These are phyloP conservation scores for Eupithecia inturbata DNA, from an alignment of 2,888 invertebrate genomes.

Conservation along the genomic window DNA sequence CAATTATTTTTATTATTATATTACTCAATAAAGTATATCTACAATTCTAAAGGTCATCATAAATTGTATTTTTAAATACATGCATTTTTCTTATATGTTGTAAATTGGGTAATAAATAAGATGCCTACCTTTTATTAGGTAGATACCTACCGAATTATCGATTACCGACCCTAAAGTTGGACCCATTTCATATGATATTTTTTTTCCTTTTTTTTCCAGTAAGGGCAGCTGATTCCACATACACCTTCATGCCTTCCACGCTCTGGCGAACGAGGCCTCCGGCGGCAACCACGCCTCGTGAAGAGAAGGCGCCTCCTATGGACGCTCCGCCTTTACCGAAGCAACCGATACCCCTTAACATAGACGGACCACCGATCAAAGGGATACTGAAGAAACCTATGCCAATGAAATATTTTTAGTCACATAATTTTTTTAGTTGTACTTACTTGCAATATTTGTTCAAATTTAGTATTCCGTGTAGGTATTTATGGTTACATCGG, in stretches of 20 bases:
- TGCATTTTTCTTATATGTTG: no score
- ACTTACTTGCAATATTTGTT: neutral
- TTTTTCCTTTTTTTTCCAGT: slow-evolving; percentile 49
- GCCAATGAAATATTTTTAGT: slow-evolving; percentile 76
- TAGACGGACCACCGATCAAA: slow-evolving; percentile 58
- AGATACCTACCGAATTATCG: no score
- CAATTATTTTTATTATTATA: no score
- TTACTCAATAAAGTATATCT: no score
- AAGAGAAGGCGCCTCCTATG: slow-evolving; percentile 54
- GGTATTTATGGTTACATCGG: neutral
- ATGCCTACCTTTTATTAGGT: no score
- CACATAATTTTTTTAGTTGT: neutral
- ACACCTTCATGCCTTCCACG: slow-evolving; percentile 68
- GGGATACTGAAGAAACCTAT: slow-evolving; percentile 80
- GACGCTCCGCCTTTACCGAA: slow-evolving; percentile 62
- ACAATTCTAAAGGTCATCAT: no score
- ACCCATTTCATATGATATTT: no score
- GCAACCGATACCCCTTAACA: slow-evolving; percentile 48
- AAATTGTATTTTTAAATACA: no score
- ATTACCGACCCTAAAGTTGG: no score
- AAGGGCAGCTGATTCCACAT: slow-evolving; percentile 68
- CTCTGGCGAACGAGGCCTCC: slow-evolving; percentile 57
- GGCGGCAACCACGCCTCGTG: slow-evolving; percentile 52
- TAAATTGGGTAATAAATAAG: no score
- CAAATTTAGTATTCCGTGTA: neutral